These are phyloP conservation scores for Leptopilina boulardi DNA, from an alignment of 1,140 invertebrate species.

Conservation along the genomic window DNA sequence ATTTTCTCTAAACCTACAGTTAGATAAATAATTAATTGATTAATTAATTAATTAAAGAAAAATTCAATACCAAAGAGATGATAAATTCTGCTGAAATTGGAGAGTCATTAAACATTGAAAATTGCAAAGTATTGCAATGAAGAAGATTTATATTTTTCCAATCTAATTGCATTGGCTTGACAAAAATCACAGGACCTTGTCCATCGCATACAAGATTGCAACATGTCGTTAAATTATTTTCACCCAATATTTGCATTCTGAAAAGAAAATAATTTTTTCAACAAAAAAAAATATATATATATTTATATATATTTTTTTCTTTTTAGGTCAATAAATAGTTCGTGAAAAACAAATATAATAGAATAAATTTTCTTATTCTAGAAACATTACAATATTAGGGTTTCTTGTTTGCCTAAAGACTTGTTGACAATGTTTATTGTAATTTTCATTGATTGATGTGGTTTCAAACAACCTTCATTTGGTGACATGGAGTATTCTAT, in stretches of 20 bases:
- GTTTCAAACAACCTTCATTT: slow-evolving; percentile 60
- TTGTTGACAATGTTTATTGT: slow-evolving; percentile 58
- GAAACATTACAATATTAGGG: slow-evolving; percentile 22
- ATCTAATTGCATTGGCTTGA: slow-evolving; percentile 62
- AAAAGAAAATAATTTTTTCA: slow-evolving; percentile 22
- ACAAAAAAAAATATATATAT: not conserved
- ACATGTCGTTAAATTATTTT: slow-evolving; percentile 41
- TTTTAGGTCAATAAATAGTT: too few species aligned
- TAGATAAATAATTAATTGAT: not conserved
- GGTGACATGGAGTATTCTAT: slow-evolving; percentile 58
- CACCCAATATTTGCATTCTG: slow-evolving; percentile 63
- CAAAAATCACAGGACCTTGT: slow-evolving; percentile 71
- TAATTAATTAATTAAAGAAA: slow-evolving; percentile 5
- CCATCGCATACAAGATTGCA: slow-evolving; percentile 68
- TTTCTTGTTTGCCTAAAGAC: slow-evolving; percentile 55
- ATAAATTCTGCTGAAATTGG: slow-evolving; percentile 70
- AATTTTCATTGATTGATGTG: slow-evolving; percentile 54
- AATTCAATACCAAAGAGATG: slow-evolving; percentile 60
- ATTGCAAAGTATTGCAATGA: slow-evolving; percentile 49
- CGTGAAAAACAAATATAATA: too few species aligned
- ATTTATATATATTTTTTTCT: slow-evolving; percentile 37
- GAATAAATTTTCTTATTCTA: not conserved
- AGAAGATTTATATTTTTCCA: slow-evolving; percentile 68
- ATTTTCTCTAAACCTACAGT: not conserved
- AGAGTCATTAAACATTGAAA: slow-evolving; percentile 72